A percentile compares a stretch with the other conserved stretches of the same genome.
Conservation (phyloP, 2,113 vertebrate genomes). For the Rostratula benghalensis region DNA sequence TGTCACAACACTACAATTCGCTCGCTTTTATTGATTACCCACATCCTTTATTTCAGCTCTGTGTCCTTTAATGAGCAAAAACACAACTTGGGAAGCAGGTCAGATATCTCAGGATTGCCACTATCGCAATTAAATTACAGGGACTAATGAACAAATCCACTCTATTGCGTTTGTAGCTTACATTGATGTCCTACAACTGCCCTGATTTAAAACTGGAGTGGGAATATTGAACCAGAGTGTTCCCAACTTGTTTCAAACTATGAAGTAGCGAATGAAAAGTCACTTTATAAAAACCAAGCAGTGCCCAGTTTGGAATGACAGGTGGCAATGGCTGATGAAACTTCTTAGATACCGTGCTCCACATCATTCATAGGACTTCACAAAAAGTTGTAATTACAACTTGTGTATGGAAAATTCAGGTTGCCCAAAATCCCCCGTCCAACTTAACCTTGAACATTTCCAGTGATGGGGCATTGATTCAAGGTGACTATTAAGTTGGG, state of each 20-base stretch:
- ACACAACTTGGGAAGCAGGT: neutral
- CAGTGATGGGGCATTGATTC: fast-evolving
- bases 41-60: neutral
- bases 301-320: neutral
- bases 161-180: neutral
- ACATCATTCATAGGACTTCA: neutral
- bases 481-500: neutral
- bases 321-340: neutral
- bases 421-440: neutral
- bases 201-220: neutral
- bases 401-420: neutral
- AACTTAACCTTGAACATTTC: neutral
- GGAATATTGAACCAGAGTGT: neutral
- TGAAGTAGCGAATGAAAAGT: neutral
- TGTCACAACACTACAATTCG: neutral
- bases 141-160: neutral
- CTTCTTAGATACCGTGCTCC: neutral
- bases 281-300: neutral
- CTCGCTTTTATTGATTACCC: neutral
- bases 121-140: neutral
- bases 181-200: neutral
- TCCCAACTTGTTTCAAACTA: neutral
- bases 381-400: neutral
- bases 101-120: neutral
- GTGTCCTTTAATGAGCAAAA: neutral